phyloP scores from a whole-genome alignment of 2,888 invertebrate species.

The Cantharis nigra region DNA sequence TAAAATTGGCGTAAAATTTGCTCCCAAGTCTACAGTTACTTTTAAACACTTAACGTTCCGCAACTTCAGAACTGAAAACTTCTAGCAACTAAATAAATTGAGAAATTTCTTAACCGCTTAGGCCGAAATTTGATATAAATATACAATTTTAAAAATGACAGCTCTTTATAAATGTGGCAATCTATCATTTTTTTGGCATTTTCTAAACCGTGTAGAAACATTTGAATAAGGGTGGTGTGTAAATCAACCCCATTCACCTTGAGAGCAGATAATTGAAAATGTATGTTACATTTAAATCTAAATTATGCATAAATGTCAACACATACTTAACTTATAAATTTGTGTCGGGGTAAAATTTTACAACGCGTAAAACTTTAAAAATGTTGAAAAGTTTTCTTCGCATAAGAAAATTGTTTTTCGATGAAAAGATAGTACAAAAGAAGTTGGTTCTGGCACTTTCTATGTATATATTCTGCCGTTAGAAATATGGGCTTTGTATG shows the following conservation, averaged over 20 bases:
- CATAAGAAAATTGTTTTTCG: background rate
- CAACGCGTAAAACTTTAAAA: background rate
- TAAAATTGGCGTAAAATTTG: conserved; percentile 2
- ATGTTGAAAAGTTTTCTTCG: background rate
- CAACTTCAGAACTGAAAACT: conserved; percentile 8
- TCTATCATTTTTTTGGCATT: conserved; percentile 21
- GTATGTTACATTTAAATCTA: conserved; percentile 8
- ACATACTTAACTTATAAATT: background rate
- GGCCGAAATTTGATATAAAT: conserved; percentile 16
- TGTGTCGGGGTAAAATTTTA: background rate
- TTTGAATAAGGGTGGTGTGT: background rate
- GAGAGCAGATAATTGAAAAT: conserved; percentile 9
- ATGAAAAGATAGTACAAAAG: background rate
- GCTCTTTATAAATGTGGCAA: conserved; percentile 22
- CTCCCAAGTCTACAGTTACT: conserved; percentile 5
- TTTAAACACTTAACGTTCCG: conserved; percentile 2
- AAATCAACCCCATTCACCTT: background rate
- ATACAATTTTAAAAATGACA: conserved; percentile 14
- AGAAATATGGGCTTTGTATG: too few species aligned
- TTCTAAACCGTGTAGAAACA: conserved; percentile 3
- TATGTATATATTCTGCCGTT: background rate
- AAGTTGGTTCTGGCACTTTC: background rate
- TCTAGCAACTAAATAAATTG: conserved; percentile 13
- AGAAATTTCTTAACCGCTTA: conserved; percentile 16
- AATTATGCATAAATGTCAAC: background rate